Evolutionary conservation across 2,113 vertebrate species (phyloP), one percentile per base, ranked within the genome.

Genomic region (Ceyx melanurus): DNA sequence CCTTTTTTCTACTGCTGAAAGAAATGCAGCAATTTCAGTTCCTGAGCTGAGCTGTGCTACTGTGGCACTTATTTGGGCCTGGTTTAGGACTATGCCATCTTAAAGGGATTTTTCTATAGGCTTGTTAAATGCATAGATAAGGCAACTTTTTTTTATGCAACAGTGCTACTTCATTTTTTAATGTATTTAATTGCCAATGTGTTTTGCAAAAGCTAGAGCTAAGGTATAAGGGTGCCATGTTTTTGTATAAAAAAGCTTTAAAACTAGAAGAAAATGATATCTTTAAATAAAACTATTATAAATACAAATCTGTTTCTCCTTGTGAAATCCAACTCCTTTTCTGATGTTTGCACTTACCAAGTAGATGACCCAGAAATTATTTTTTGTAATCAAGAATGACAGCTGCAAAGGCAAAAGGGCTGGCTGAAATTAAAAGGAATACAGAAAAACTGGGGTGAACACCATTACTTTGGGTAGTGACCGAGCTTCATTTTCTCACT

Each of bases 1-100:
- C 89, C 75, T 64, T 89, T 87, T 90, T 90, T 88, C 56, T 73
- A 48, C 48, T 80, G 86, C 74, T 80, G 60, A 56, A 82, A 76
- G 37, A 89, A 77, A 45, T 31, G 76, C 4, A 64, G 43, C 79
- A 84, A 64, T 95, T 91, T 90, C 26, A 0, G 60, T 95, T 94
- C 90, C 88, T 82, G 51, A 95, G 81, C 91, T 18, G 46, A 90
- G 58, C 26, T 78, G 9, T n/a, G 11, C 26, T 1, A 2, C 51
- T 81, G 72, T 18, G 57, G 43, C n/a, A 40, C n/a, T 64, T 64
- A 15, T 77, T 65, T 40, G 17, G 22, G 81, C 33, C 43, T 12
- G 9, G 20, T 26, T 54, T 71, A 23, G 7, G 26, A 37, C n/a
- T 17, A 29, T 15, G 74, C 5, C 9, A 21, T 53, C 72, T 58